phyloP scores from a whole-genome alignment of 1,140 invertebrate species.

The Carposina sasakii region DNA sequence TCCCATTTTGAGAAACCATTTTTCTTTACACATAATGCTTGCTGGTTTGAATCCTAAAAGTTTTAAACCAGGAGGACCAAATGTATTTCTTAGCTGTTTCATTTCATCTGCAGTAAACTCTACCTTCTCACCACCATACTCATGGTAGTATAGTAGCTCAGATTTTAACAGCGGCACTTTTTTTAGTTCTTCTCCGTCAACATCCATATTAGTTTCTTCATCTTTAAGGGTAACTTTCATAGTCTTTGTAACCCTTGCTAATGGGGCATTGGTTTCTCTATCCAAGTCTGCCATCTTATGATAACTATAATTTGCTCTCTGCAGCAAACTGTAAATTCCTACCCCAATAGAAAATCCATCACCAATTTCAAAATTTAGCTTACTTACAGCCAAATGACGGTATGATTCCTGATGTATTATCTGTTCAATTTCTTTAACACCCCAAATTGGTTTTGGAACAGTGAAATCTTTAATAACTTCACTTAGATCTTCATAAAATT shows the following conservation, averaged over 20 bases:
- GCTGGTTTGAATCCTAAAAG: slow-evolving; percentile 61
- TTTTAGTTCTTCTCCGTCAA: slow-evolving; percentile 29
- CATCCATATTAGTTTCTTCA: slow-evolving; percentile 22
- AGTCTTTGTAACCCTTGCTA: slow-evolving; percentile 47
- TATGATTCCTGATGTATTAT: slow-evolving; percentile 48
- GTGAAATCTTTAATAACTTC: slow-evolving; percentile 40
- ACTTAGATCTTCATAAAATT: slow-evolving; percentile 46
- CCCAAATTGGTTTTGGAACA: slow-evolving; percentile 40
- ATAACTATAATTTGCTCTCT: slow-evolving; percentile 28
- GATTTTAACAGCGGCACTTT: slow-evolving; percentile 50
- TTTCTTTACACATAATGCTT: slow-evolving; percentile 49
- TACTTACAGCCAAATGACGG: slow-evolving; percentile 47
- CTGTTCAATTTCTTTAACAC: slow-evolving; percentile 38
- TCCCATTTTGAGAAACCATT: slow-evolving; percentile 55
- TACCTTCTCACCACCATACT: slow-evolving; percentile 50
- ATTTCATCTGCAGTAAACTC: slow-evolving; percentile 55
- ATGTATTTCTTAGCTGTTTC: slow-evolving; percentile 51
- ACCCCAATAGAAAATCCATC: slow-evolving; percentile 49
- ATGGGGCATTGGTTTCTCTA: slow-evolving; percentile 45
- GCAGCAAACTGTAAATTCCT: slow-evolving; percentile 47
- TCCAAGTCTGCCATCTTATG: slow-evolving; percentile 46
- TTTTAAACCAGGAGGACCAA: slow-evolving; percentile 54
- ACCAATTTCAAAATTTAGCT: slow-evolving; percentile 52
- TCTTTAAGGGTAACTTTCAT: slow-evolving; percentile 37
- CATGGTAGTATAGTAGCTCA: slow-evolving; percentile 47